These are phyloP conservation scores for Platygyra sinensis DNA, from an alignment of 64 coral and sea anemone genomes.

Conservation along the genomic window DNA sequence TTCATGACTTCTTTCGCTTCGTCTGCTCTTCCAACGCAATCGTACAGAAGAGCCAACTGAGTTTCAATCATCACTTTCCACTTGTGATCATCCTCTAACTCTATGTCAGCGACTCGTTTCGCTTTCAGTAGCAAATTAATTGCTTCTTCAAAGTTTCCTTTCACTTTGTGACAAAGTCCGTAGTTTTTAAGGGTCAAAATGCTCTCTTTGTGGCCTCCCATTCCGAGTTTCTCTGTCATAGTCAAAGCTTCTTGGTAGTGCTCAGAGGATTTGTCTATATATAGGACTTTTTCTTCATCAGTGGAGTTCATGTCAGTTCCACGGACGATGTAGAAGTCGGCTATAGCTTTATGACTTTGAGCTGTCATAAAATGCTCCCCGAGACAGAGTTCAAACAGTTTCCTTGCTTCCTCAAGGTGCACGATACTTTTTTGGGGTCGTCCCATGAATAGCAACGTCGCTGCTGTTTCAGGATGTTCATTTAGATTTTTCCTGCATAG, in stretches of 20 bases:
- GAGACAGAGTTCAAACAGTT: neutral
- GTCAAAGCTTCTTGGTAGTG: conserved; percentile 11
- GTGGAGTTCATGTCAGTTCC: neutral
- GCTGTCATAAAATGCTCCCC: conserved; percentile 32
- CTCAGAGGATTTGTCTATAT: neutral
- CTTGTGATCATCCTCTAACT: conserved; percentile 17
- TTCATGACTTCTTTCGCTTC: neutral
- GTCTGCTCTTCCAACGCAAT: neutral
- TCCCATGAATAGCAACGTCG: neutral
- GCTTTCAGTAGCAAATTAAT: neutral
- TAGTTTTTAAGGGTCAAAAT: conserved; percentile 16
- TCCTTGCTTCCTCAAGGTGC: neutral
- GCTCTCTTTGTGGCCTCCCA: conserved; percentile 22
- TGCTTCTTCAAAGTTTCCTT: neutral
- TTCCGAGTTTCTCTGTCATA: neutral
- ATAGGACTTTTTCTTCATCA: no score
- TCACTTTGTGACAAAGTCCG: neutral
- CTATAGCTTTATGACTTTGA: conserved; percentile 34
- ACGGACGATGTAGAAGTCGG: conserved; percentile 9
- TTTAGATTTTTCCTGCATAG: neutral
- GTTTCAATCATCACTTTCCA: conserved; percentile 26
- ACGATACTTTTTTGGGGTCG: neutral
- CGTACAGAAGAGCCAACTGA: conserved; percentile 5
- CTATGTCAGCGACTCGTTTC: neutral
- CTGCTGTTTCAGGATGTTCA: conserved; percentile 8